Evolutionary conservation across 2,888 invertebrate species (phyloP), one percentile per base, ranked within the genome.

Genomic region (Ichneumon xanthorius): DNA sequence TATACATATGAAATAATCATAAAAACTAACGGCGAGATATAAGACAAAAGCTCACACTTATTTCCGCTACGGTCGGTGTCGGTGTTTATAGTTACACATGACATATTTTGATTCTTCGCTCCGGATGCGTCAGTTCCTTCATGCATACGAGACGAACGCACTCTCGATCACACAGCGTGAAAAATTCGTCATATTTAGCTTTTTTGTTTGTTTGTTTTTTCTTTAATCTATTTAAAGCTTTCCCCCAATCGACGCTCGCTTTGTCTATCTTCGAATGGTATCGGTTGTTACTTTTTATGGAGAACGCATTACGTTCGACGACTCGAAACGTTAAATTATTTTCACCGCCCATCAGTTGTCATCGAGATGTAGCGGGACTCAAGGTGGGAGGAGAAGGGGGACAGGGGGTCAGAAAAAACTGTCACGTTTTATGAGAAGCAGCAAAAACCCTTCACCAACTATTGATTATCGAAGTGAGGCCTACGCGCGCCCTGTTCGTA

Each of bases 391-490:
- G 22, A 26, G 11, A 22, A 1, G 58, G 11, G 26, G 58, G 11
- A 58, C 9, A 4, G 26, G 4, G 5, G 22, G 26, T 48, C 16
- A 48, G 58, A 58, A 58, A 4, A 26, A 58, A 22, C 58, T 26
- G 58, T 48, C 45, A 48, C 4, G 16, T 48, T 48, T 48, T 48
- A 48, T 11, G 58, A 58, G 58, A 58, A 58, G 58, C 58, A 58
- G 22, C 58, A 30, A 63, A 37, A 33, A 40, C 55, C 61, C 73
- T 63, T 63, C 61, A 26, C 9, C 58, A 11, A 63, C 61, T 75
- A 75, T 75, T 45, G 73, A 75, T 75, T 75, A 75, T 75, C 45
- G 63, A 73, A 55, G 22, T 58, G 58, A 58, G 26, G 58, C 58
- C 58, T 58, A 58, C 58, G 58, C 22, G 58, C 58, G 11, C 58